Evolutionary conservation across 2,113 vertebrate genomes (phyloP), one percentile per base, ranked within the genome.

Genomic region (Larimichthys polyactis): DNA sequence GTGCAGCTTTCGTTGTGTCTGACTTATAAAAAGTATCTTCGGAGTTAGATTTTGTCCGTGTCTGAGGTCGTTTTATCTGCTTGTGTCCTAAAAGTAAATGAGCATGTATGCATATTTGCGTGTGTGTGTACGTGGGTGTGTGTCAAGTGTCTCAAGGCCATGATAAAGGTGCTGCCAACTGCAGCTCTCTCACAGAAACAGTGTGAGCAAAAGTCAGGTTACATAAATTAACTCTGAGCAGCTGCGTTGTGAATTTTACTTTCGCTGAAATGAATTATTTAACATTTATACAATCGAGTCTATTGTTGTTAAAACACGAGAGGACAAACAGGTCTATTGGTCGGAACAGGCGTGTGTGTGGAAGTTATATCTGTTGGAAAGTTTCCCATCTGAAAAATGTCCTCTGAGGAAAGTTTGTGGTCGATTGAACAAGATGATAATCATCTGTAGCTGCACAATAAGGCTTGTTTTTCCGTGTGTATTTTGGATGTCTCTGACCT

Each of bases 71-170:
- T 4, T 73, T 87, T 83, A 68, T 87, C 64, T 55, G 58, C 29
- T 67, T 19, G 32, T 73, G 20, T 83, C 60, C 15, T 59, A 24
- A 86, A 80, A 55, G 58, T 24, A 65, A 64, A 49, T 55, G n/a
- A 52, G 60, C 1, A 36, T 75, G 43, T 66, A 32, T 65, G 43
- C 67, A 52, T 88, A 78, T 82, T 76, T 87, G 54, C 69, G 69
- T 87, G 58, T 71, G 69, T 32, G 43, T 16, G 54, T 22, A 3
- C 7, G 19, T 57, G 44, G 10, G 29, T 52, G 58, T 68, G 48
- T 81, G 68, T 78, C 54, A 73, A 78, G 65, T 80, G 72, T 87
- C 55, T 81, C 82, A 90, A 91, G 86, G 92, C 83, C 79, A 79
- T 14, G 22, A 68, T 55, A 60, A 71, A 69, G 67, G 14, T 1